Base-by-base conservation (phyloP, 2,797 vertebrate species). In the Microtus agrestis region DNA sequence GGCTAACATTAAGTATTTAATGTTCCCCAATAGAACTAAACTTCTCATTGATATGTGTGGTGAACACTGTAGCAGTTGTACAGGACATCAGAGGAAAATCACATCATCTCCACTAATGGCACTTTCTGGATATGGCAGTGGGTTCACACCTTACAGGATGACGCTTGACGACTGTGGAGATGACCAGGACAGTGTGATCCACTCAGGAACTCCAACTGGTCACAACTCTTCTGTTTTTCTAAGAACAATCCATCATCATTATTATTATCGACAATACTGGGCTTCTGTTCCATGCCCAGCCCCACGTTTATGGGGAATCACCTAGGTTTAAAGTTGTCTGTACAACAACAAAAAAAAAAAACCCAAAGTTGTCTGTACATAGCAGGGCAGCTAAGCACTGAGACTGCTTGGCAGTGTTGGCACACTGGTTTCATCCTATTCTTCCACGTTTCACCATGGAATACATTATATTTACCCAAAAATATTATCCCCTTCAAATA, bases 121-220 rank as follows among this genome's bases (percentile, higher is more conserved):
- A 79, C 27, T 51, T 71, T 51, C 15, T 63, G 61, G 54, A 69
- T 14, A 43, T 54, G 25, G 59, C 27, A 71, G 13, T 13, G 12
- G 19, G 34, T 43, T 67, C 29, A 0, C 13, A 2, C 71, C 6
- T 91, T 37, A 40, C 13, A 65, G 84, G 94, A 79, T 15, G 48
- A 91, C 84, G n/a, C 76, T 73, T 69, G 40, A 92, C 37, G 94
- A 89, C 65, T 23, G 8, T 23, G 19, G 40, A 78, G 91, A 17
- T 85, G 43, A 87, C 43, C 87, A 87, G 8, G 15, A 59, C 67
- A 73, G 77, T 59, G 46, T 73, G 46, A 77, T 43, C 34, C 37
- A 85, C 23, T 13, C 77, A 86, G 69, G 89, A 94, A 78, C 56
- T 88, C 89, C 61, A 85, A 14, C 74, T 43, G 93, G 86, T 67